These are phyloP conservation scores for Erebia ligea DNA, from an alignment of 2,888 invertebrate species.

Conservation along the genomic window DNA sequence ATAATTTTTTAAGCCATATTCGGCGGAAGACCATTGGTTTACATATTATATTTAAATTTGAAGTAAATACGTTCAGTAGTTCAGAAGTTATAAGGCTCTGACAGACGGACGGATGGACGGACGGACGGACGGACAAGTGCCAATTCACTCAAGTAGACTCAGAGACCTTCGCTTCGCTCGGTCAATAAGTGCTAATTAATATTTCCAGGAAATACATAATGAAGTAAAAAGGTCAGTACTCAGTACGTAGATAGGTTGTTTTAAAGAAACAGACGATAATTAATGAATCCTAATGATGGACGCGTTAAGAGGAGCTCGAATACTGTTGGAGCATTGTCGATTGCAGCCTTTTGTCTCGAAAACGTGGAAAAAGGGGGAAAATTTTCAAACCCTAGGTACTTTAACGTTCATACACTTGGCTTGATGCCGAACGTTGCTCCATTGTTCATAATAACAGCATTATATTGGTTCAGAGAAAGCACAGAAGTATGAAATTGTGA, in stretches of 20 bases:
- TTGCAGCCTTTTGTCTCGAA: conserved; percentile 14
- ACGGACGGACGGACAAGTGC: no score
- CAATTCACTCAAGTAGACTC: no score
- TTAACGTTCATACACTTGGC: conserved; percentile 15
- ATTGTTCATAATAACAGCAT: conserved; percentile 14
- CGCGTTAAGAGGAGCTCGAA: not conserved
- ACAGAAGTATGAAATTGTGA: not conserved
- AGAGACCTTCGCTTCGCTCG: no score
- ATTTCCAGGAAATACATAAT: no score
- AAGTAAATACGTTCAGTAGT: no score
- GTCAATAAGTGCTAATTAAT: no score
- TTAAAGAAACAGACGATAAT: not conserved
- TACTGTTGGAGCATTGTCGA: conserved; percentile 12
- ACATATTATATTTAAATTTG: no score
- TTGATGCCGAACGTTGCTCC: conserved; percentile 6
- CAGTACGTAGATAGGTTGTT: not conserved
- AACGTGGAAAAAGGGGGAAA: conserved; percentile 6
- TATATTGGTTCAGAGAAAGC: not conserved
- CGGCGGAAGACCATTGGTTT: no score
- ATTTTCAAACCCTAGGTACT: conserved; percentile 10
- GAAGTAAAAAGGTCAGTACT: no score
- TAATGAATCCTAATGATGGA: conserved; percentile 17
- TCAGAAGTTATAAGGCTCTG: no score
- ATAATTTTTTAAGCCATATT: no score
- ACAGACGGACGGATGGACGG: no score